These are phyloP conservation scores for Ophion ellenae DNA, from an alignment of 2,888 invertebrate genomes.

Conservation along the genomic window DNA sequence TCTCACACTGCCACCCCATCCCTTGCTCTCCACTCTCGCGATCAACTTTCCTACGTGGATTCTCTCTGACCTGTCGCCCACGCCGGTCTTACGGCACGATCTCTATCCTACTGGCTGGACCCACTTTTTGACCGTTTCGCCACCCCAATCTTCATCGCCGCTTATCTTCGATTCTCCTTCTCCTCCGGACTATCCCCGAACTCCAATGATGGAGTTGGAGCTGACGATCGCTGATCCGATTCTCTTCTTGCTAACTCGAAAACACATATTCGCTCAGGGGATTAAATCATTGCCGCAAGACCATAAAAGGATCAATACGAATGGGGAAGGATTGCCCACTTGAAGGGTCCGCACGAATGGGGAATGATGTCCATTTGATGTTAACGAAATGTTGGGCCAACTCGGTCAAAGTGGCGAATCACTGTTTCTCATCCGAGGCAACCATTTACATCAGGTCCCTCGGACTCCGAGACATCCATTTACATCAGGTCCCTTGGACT, in stretches of 20 bases:
- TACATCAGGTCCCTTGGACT: slow-evolving; percentile 3
- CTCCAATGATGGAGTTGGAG: background rate
- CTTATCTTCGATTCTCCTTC: background rate
- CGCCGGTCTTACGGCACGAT: slow-evolving; percentile 6
- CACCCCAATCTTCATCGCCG: slow-evolving; percentile 15
- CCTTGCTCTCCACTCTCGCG: slow-evolving; percentile 49
- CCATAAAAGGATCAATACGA: background rate
- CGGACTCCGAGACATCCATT: slow-evolving; percentile 11
- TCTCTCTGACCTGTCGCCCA: slow-evolving; percentile 45
- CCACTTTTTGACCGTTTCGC: slow-evolving; percentile 39
- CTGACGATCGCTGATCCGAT: background rate
- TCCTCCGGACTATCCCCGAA: background rate
- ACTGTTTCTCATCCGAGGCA: background rate
- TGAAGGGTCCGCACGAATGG: background rate
- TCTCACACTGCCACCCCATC: slow-evolving; percentile 42
- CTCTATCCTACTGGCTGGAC: slow-evolving; percentile 10
- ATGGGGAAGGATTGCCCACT: background rate
- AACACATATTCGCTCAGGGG: background rate
- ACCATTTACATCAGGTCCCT: background rate
- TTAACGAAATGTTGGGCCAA: background rate
- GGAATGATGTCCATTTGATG: background rate
- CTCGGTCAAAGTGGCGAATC: slow-evolving; percentile 6
- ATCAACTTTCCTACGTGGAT: slow-evolving; percentile 50
- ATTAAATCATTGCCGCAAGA: background rate
- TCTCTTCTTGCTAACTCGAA: background rate